Conservation (phyloP, 2,888 invertebrate genomes). For the Coelopa pilipes region DNA sequence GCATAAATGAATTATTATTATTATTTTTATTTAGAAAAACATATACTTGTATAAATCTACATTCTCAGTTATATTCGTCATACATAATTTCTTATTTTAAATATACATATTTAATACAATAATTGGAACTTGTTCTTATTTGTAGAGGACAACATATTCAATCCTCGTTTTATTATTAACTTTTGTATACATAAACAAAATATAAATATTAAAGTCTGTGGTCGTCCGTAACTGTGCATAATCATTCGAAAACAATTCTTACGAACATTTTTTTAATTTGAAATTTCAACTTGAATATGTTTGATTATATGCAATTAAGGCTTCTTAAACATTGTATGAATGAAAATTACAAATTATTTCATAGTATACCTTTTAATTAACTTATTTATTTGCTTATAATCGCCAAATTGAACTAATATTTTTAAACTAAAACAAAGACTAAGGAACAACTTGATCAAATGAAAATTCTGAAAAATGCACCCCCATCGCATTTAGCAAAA, state of each 20-base stretch:
- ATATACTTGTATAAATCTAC: slow-evolving; percentile 25
- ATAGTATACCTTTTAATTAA: slow-evolving; percentile 27
- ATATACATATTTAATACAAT: slow-evolving; percentile 30
- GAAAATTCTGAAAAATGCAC: slow-evolving; percentile 84
- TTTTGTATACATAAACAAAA: too few relatives aligned
- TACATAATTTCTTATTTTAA: slow-evolving; percentile 24
- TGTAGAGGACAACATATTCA: neutral
- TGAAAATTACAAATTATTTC: neutral
- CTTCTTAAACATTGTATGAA: too few relatives aligned
- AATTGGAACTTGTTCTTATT: neutral
- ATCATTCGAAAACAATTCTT: slow-evolving; percentile 21
- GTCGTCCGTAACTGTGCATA: too few relatives aligned
- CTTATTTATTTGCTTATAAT: neutral
- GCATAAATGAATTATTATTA: slow-evolving; percentile 27
- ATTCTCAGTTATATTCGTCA: slow-evolving; percentile 27
- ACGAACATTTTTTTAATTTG: slow-evolving; percentile 18
- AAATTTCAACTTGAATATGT: slow-evolving; percentile 8
- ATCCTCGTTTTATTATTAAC: neutral
- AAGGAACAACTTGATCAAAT: slow-evolving; percentile 71
- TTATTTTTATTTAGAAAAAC: slow-evolving; percentile 13
- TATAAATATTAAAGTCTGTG: too few relatives aligned
- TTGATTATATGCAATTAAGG: too few relatives aligned
- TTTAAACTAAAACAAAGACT: slow-evolving; percentile 70
- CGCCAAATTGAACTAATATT: too few relatives aligned
- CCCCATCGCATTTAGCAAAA: slow-evolving; percentile 86